phyloP scores from a whole-genome alignment of 2,888 invertebrate species.

The Polydrusus pterygomalis region DNA sequence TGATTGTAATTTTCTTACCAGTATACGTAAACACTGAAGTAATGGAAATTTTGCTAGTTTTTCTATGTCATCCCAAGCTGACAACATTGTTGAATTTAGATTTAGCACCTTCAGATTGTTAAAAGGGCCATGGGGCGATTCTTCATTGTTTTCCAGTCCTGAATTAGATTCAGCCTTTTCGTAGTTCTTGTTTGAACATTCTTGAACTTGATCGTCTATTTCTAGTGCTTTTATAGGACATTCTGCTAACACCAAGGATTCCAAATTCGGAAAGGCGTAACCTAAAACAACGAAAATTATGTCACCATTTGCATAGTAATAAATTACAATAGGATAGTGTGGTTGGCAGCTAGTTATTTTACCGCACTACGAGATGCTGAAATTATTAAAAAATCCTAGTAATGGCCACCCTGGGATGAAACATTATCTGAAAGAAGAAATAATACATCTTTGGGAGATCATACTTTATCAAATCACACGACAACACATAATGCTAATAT shows the following conservation, averaged over 20 bases:
- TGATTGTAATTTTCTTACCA: conserved; percentile 73
- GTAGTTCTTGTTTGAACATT: conserved; percentile 54
- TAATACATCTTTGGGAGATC: too few species aligned
- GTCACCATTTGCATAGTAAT: too few species aligned
- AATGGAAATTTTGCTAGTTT: conserved; percentile 88
- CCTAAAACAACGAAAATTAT: conserved; percentile 72
- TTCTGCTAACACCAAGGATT: conserved; percentile 89
- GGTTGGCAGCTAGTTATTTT: too few species aligned
- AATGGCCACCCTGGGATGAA: too few species aligned
- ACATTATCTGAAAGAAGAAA: too few species aligned
- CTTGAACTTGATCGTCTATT: conserved; percentile 57
- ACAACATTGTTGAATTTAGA: conserved; percentile 87
- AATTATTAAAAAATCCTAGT: too few species aligned
- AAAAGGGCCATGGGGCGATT: conserved; percentile 76
- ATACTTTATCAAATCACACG: too few species aligned
- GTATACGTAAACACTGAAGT: conserved; percentile 88
- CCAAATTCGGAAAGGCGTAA: conserved; percentile 88
- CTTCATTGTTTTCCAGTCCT: conserved; percentile 67
- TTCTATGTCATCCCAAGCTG: conserved; percentile 93
- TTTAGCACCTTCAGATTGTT: conserved; percentile 85
- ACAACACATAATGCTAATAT: too few species aligned
- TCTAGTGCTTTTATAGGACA: conserved; percentile 82
- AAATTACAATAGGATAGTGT: too few species aligned
- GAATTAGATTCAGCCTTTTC: conserved; percentile 72
- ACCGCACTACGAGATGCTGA: too few species aligned